Base-by-base conservation (phyloP, 2,113 vertebrate genomes). In the Cheilinus undulatus region DNA sequence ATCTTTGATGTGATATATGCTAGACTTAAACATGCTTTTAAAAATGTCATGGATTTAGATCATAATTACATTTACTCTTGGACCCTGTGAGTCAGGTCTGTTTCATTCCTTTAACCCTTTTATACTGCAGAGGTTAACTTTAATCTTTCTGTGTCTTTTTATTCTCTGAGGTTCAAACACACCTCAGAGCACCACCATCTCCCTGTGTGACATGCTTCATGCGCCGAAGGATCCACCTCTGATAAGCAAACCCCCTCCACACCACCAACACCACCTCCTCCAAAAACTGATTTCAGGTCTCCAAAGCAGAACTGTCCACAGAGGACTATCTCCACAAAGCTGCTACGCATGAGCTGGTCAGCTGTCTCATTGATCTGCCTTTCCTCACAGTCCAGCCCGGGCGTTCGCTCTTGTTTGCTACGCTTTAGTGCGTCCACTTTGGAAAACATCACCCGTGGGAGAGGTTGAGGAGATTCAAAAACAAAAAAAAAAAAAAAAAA, bases 331-430 rank as follows among this genome's bases (percentile, higher is more conserved):
- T 88, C 84, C 73, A 85, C 84, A 90, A 88, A 90, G 89, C 85
- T 82, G 87, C 81, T 73, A 84, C 79, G 91, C 88, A 84, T 92
- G 61, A 91, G 78, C 69, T 85, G 80, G 69, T 80, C 62, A 84
- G 89, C 86, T 87, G 86, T 90, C 88, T 89, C 83, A 91, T 91
- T 90, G 88, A 92, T 91, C 91, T 82, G 77, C 64, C 82, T 85
- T 71, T 86, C 83, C 86, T 84, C 67, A 50, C 75, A 87, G 81
- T 88, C 86, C 87, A 69, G 83, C 70, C 62, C 30, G 77, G 59
- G 81, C 84, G 82, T 88, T 87, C 87, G 67, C 86, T 88, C 85
- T 82, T 91, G 86, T 90, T 90, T 86, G 83, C 86, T 82, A 85
- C 80, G 89, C 85, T 76, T 89, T 90, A 80, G 83, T 61, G 63